Base-by-base conservation (phyloP, 2,113 vertebrate species). In the Cichladusa arquata region DNA sequence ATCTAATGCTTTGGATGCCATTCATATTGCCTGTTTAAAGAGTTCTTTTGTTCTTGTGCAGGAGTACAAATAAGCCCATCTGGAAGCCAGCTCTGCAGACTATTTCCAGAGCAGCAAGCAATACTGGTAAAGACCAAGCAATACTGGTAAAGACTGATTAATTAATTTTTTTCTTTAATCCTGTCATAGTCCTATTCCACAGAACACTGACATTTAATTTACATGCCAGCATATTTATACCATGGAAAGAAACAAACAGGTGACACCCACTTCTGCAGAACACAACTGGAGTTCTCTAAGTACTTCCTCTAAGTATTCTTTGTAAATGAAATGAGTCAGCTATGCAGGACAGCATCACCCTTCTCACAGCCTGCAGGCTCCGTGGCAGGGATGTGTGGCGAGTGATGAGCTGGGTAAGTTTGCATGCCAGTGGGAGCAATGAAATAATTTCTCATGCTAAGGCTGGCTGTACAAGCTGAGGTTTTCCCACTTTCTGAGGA, bases 241-340 rank as follows among this genome's bases (percentile, higher is more conserved):
- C 42, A 56, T 60, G 24, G 48, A 56, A 73, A 88, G 44, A 77
- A 88, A 65, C 51, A 26, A 93, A 83, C 60, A 71, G 56, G 72
- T 88, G 86, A 84, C 81, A 71, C 47, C 22, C 64, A 92, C 56
- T 95, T 96, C 94, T 95, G 88, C 94, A 94, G 86, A 93, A 94
- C 42, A 60, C 14, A 3, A 48, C 40, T 56, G 65, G 51, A 88
- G 56, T 67, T 81, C 85, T 95, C 50, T 83, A 92, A 95, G 38
- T 40, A 73, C 62, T 95, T 96, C 93, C 93, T 91, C 42, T 78
- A 71, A 81, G 51, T 86, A 28, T 92, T 95, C 95, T 95, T 42
- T 74, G 83, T 86, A 96, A 94, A 61, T 44, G 29, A 92, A 88
- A 73, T 94, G 88, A 94, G 77, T 96, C 95, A 97, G 82, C 92